phyloP scores from a whole-genome alignment of 2,888 invertebrate genomes.

The Hydraecia micacea region DNA sequence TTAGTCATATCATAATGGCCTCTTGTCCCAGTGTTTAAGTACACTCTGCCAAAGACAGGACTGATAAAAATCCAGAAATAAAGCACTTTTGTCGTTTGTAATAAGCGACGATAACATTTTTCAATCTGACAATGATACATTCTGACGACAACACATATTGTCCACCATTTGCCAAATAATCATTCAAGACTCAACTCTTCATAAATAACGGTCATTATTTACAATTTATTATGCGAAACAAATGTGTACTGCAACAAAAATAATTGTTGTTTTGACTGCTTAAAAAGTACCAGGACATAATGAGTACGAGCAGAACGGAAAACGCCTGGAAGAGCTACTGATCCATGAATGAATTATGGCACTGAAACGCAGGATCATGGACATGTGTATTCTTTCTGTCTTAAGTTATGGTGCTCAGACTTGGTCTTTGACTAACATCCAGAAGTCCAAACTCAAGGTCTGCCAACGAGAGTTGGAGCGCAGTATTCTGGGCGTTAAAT shows the following conservation, averaged over 20 bases:
- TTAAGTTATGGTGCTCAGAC: no score
- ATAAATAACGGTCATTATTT: constrained; percentile 54
- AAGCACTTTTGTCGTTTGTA: constrained; percentile 37
- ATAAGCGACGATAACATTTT: constrained; percentile 36
- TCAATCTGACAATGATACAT: constrained; percentile 48
- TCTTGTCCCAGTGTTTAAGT: not conserved
- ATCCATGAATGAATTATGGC: no score
- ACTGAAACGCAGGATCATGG: no score
- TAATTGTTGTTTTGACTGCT: constrained; percentile 30
- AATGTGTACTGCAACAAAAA: constrained; percentile 27
- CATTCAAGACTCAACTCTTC: constrained; percentile 48
- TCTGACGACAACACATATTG: constrained; percentile 36
- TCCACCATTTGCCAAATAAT: constrained; percentile 59
- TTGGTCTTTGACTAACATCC: no score
- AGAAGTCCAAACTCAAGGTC: no score
- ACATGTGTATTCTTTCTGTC: no score
- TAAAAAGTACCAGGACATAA: constrained; percentile 7
- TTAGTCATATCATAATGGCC: constrained; percentile 8
- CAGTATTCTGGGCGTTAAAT: no score
- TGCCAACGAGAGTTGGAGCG: no score
- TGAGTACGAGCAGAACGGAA: no score
- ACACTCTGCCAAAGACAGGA: constrained; percentile 32
- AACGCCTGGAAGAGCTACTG: no score
- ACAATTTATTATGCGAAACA: constrained; percentile 39
- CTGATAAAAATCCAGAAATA: constrained; percentile 42